Evolutionary conservation across 2,888 invertebrate species (phyloP).

Genomic region (Volucella inanis): DNA sequence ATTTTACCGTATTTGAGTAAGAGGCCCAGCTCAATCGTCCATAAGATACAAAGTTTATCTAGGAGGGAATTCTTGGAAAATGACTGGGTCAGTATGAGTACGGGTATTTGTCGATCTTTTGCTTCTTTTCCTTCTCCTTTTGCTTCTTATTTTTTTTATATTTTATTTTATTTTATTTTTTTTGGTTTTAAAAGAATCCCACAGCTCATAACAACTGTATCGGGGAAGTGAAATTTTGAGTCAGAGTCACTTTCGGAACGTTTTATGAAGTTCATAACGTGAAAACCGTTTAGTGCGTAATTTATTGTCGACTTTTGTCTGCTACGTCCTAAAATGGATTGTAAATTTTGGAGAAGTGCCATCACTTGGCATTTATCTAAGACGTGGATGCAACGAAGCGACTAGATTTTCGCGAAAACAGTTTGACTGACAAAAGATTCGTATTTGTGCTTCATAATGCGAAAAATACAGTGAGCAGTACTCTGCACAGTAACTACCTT

Average conservation of each 20-base stretch:
- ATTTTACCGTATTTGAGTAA: constrained; percentile 6
- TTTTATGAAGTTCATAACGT: constrained; percentile 47
- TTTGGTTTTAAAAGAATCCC: neutral
- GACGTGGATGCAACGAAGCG: too few species aligned
- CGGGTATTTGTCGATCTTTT: neutral
- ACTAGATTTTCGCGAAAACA: too few species aligned
- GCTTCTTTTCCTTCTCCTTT: too few species aligned
- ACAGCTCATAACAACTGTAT: constrained; percentile 21
- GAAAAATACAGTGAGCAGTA: too few species aligned
- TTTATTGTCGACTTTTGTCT: constrained; percentile 28
- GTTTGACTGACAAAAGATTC: too few species aligned
- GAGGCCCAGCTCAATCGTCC: constrained; percentile 6
- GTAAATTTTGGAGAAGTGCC: too few species aligned
- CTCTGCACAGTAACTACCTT: too few species aligned
- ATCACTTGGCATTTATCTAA: too few species aligned
- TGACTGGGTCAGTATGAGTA: constrained; percentile 39
- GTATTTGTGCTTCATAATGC: too few species aligned
- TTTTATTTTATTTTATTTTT: neutral
- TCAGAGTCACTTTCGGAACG: constrained; percentile 15
- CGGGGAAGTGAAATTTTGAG: constrained; percentile 9
- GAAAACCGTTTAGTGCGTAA: constrained; percentile 41
- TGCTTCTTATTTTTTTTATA: neutral
- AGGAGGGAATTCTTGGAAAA: constrained; percentile 31
- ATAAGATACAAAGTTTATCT: constrained; percentile 52
- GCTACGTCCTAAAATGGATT: neutral